Evolutionary conservation across 2,888 invertebrate genomes (phyloP).

Genomic region (Ectemnius cavifrons): DNA sequence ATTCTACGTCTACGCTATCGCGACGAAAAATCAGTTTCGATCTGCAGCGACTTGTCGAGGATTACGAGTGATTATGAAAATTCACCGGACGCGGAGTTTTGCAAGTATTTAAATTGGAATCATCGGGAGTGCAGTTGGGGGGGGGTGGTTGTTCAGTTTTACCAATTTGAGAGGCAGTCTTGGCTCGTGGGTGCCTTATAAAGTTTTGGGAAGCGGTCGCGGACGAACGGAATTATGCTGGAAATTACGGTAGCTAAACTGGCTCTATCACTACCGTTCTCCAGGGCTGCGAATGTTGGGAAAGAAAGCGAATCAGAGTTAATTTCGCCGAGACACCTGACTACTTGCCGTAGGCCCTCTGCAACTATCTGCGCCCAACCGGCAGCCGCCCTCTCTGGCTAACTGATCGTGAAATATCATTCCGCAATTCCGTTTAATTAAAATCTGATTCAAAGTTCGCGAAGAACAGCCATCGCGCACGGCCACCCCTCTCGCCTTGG

Average conservation of each 20-base stretch:
- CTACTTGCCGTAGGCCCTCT: constrained; percentile 39
- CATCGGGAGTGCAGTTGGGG: no score
- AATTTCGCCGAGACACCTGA: constrained; percentile 58
- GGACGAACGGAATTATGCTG: constrained; percentile 36
- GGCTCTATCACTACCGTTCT: constrained; percentile 29
- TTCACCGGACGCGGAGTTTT: not conserved
- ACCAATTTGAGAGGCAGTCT: constrained; percentile 22
- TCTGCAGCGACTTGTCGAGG: not conserved
- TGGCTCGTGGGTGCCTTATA: constrained; percentile 27
- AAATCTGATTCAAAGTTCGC: constrained; percentile 75
- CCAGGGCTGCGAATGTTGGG: constrained; percentile 45
- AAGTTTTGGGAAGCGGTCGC: constrained; percentile 41
- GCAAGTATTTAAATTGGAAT: not conserved
- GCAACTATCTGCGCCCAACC: constrained; percentile 32
- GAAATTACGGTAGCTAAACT: constrained; percentile 38
- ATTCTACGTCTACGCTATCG: constrained; percentile 10
- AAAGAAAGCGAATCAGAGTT: constrained; percentile 59
- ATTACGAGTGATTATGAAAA: not conserved
- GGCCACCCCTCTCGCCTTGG: constrained; percentile 40
- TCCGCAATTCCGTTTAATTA: constrained; percentile 77
- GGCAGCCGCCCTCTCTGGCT: constrained; percentile 27
- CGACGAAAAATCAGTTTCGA: not conserved
- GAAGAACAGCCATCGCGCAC: constrained; percentile 51
- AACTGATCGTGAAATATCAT: constrained; percentile 72
- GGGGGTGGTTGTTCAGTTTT: constrained; percentile 30